Evolutionary conservation across 1,140 invertebrate genomes (phyloP), one percentile per base, ranked within the genome.

Genomic region (Luehdorfia chinensis): DNA sequence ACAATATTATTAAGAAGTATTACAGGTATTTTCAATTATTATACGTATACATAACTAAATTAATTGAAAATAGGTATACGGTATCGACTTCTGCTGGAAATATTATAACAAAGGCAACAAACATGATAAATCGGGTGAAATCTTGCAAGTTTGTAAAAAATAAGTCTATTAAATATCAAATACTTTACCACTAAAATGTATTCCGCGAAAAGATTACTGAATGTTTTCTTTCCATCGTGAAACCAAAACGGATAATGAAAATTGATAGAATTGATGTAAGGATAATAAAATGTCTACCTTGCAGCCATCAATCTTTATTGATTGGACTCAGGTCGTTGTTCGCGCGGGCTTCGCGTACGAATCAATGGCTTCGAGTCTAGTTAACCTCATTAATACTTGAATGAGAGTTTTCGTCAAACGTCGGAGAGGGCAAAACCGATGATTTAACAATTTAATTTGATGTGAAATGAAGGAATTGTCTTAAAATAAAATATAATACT

Each of bases 361-460:
- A 37, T 37, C 15, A 37, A 37, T 37, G 21, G 16, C 34, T 23
- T n/a, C n/a, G n/a, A 37, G 15, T 37, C 34, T 37, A 37, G 34
- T 37, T 37, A 37, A 37, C 34, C 34, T 37, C 34, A 37, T 37
- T 37, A 37, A 36, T 19, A 37, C 18, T 9, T 37, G 34, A 37
- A 37, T 37, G 34, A 37, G 34, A 37, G 34, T 37, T 37, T 37
- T 37, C 34, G 18, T 37, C 34, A 37, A 37, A 37, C 34, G 34
- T 21, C 34, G 21, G 15, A 19, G 9, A n/a, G n/a, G 18, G 18
- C 18, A 19, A 9, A 37, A 15, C 21, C 34, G 16, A 37, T 37
- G 15, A 19, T 37, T 37, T 37, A 37, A 16, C 34, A 16, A 37
- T 37, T 37, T 15, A 33, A 33, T 33, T n/a, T n/a, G n/a, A n/a